These are phyloP conservation scores for Pemphigus obesinymphae DNA, from an alignment of 1,140 invertebrate species.

Conservation along the genomic window DNA sequence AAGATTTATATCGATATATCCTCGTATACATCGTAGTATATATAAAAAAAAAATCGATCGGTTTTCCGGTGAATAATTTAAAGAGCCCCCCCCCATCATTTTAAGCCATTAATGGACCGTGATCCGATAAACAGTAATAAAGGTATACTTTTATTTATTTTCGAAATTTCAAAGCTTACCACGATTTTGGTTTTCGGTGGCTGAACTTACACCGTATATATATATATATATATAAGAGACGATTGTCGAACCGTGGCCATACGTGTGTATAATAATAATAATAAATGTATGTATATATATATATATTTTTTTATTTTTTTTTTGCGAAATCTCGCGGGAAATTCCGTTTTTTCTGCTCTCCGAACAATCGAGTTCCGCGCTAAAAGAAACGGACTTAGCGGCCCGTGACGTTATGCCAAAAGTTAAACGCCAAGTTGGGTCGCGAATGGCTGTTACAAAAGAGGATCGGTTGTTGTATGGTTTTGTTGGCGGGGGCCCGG, in stretches of 20 bases:
- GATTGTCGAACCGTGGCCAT: neutral
- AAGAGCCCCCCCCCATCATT: neutral
- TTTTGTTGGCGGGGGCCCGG: neutral
- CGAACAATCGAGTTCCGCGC: neutral
- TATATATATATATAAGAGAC: neutral
- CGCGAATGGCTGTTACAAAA: neutral
- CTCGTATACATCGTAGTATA: too few species aligned
- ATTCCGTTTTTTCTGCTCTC: neutral
- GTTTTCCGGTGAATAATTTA: neutral
- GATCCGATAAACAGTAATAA: neutral
- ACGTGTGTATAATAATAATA: neutral
- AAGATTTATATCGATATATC: neutral
- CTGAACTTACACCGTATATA: neutral
- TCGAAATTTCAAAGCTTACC: neutral
- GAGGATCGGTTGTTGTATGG: neutral
- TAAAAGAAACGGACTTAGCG: neutral
- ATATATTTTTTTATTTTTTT: neutral
- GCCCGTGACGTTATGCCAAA: neutral
- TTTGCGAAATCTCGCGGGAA: neutral
- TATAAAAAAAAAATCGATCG: too few species aligned
- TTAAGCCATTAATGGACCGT: neutral
- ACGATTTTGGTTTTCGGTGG: neutral
- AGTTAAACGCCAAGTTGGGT: constrained; percentile 17
- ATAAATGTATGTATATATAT: too few species aligned
- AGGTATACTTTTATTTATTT: neutral